Conservation (phyloP, 2,113 vertebrate species). For the Hydrolagus affinis region DNA sequence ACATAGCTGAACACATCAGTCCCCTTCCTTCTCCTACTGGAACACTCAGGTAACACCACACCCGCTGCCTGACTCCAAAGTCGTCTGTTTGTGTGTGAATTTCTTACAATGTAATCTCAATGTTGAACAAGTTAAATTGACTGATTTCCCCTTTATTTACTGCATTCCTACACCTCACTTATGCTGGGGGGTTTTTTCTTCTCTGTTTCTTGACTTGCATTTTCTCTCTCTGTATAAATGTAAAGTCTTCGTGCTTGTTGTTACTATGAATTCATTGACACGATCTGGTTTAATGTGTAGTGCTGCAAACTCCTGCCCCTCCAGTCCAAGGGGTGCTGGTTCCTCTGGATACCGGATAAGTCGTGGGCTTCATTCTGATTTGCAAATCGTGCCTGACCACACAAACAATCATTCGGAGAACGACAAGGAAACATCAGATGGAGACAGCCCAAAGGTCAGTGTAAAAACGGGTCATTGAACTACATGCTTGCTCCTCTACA, state of each 20-base stretch:
- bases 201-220: not conserved
- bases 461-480: not conserved
- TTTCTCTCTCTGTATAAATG: not conserved
- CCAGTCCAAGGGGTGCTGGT: slow-evolving; percentile 89
- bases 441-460: slow-evolving; percentile 93
- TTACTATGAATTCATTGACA: not conserved
- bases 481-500: not conserved
- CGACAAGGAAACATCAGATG: slow-evolving; percentile 92
- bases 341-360: slow-evolving; percentile 88
- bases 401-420: slow-evolving; percentile 77
- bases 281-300: slow-evolving; percentile 46
- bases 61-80: not conserved
- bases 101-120: not conserved
- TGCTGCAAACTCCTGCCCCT: slow-evolving; percentile 95
- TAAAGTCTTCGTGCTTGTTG: not conserved
- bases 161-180: too few species aligned
- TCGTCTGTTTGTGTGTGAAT: not conserved
- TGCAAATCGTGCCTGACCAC: slow-evolving; percentile 84
- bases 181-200: too few species aligned
- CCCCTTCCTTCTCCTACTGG: slow-evolving; percentile 92
- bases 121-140: too few species aligned
- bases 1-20: slow-evolving; percentile 93
- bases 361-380: slow-evolving; percentile 78
- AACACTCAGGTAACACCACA: slow-evolving; percentile 74
- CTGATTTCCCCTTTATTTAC: too few species aligned